Percentiles rank a stretch among this genome's conserved stretches.
These are phyloP conservation scores for Drosophila eohydei DNA, from an alignment of 2,888 invertebrate species.

Conservation along the genomic window DNA sequence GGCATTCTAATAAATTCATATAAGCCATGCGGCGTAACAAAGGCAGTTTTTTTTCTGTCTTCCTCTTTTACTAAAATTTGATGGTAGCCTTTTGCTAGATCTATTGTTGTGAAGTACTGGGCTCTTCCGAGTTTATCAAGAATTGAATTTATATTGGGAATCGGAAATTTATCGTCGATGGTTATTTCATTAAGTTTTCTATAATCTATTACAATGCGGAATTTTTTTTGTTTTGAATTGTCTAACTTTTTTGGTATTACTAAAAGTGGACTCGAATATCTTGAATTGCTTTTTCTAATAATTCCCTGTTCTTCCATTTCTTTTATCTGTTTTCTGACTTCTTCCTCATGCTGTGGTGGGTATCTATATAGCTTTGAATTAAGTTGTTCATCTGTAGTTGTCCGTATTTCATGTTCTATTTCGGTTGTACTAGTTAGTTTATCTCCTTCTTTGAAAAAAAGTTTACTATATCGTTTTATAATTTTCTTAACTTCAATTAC, in stretches of 20 bases:
- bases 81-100: not conserved
- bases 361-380: too few species aligned
- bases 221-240: not conserved
- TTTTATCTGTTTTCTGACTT: too few species aligned
- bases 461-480: too few species aligned
- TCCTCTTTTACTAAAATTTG: not conserved
- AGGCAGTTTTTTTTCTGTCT: not conserved
- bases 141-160: not conserved
- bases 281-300: too few species aligned
- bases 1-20: not conserved
- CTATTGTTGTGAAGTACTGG: not conserved
- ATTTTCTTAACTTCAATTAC: too few species aligned
- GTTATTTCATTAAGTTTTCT: not conserved
- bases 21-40: not conserved
- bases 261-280: too few species aligned
- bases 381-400: too few species aligned
- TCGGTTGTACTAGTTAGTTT: too few species aligned
- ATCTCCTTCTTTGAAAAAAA: too few species aligned
- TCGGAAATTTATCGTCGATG: not conserved
- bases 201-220: not conserved
- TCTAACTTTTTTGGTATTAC: conserved; percentile 1
- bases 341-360: too few species aligned
- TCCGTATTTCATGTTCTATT: too few species aligned
- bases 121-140: conserved; percentile 2
- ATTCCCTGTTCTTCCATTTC: too few species aligned